These are phyloP conservation scores for Micropoecilia bifurca DNA, from an alignment of 2,797 vertebrate species.

Conservation along the genomic window DNA sequence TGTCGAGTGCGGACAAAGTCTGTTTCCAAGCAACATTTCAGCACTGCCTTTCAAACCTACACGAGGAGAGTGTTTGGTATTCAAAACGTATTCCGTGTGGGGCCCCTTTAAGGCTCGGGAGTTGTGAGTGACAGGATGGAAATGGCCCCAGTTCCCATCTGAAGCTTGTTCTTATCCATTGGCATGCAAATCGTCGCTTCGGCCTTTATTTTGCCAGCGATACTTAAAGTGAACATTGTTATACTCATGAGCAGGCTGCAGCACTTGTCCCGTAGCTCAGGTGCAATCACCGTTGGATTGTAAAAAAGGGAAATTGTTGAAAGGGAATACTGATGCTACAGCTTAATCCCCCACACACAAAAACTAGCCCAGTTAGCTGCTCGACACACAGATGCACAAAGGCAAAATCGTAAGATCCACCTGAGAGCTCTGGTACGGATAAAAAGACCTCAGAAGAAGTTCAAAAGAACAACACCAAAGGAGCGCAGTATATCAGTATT, in stretches of 20 bases:
- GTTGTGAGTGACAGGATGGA: constrained; percentile 46
- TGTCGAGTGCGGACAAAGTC: constrained; percentile 1
- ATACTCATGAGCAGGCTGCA: constrained; percentile 29
- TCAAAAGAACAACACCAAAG: constrained; percentile 68
- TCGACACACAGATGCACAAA: constrained; percentile 28
- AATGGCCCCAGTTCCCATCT: constrained; percentile 38
- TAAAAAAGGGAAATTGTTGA: constrained; percentile 48
- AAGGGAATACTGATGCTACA: constrained; percentile 40
- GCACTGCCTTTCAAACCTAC: constrained; percentile 17
- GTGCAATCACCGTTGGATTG: constrained; percentile 29
- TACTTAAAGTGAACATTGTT: constrained; percentile 29
- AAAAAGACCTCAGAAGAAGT: constrained; percentile 61
- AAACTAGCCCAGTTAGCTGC: constrained; percentile 34
- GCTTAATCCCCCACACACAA: constrained; percentile 25
- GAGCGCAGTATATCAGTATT: constrained; percentile 71
- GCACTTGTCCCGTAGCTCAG: constrained; percentile 29
- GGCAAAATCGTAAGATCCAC: constrained; percentile 48
- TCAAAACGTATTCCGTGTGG: constrained; percentile 21
- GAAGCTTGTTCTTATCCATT: constrained; percentile 40
- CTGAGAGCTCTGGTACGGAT: constrained; percentile 55
- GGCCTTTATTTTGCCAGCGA: constrained; percentile 25
- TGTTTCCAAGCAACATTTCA: constrained; percentile 16
- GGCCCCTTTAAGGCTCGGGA: constrained; percentile 37
- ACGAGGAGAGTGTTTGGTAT: constrained; percentile 29
- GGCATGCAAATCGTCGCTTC: constrained; percentile 44